phyloP scores from a whole-genome alignment of 2,113 vertebrate species.

The Xyliphius kryptos region DNA sequence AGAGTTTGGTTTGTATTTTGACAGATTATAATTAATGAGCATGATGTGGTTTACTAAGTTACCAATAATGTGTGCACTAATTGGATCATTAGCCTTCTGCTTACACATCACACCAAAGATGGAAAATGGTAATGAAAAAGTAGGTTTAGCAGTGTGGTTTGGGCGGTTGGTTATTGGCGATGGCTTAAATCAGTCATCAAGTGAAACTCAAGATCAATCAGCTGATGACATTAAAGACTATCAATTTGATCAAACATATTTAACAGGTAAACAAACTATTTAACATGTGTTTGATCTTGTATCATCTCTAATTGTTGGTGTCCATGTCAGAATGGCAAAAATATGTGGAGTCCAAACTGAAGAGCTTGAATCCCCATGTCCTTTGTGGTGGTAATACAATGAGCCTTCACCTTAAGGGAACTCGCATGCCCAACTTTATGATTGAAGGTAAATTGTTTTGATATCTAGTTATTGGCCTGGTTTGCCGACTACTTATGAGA shows the following conservation, averaged over 20 bases:
- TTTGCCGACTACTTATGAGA: too few species aligned
- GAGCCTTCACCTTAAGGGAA: conserved; percentile 20
- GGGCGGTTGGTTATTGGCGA: neutral
- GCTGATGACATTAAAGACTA: neutral
- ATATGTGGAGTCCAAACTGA: conserved; percentile 15
- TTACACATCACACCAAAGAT: neutral
- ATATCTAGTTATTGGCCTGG: too few species aligned
- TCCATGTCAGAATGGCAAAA: neutral
- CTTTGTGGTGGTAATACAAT: conserved; percentile 20
- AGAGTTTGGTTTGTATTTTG: neutral
- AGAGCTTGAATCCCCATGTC: conserved; percentile 17
- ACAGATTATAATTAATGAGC: neutral
- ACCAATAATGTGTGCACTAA: neutral
- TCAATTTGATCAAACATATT: conserved; percentile 8
- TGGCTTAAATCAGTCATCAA: neutral
- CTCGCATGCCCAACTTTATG: conserved; percentile 26
- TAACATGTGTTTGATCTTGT: neutral
- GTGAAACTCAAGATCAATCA: neutral
- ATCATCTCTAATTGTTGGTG: neutral
- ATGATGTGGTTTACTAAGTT: neutral
- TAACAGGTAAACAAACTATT: conserved; percentile 6
- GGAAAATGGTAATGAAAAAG: neutral
- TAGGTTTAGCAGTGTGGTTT: neutral
- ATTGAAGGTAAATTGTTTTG: conserved; percentile 20
- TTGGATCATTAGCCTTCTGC: neutral